phyloP scores from a whole-genome alignment of 2,797 vertebrate species.

The Microctenopoma stevenorrisi region DNA sequence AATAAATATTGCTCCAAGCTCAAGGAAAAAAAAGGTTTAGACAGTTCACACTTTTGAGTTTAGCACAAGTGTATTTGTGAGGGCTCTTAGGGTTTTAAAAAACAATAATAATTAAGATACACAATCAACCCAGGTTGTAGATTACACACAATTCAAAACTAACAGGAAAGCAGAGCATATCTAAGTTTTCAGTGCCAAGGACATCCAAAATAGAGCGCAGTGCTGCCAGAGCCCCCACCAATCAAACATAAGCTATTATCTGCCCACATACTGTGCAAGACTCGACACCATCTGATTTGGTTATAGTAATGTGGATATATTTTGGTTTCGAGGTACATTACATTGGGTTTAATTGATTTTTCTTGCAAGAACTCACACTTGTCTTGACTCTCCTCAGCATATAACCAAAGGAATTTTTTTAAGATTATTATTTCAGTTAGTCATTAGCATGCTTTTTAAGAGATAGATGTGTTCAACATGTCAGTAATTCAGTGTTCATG shows the following conservation, averaged over 20 bases:
- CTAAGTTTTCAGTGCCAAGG: slow-evolving; percentile 27
- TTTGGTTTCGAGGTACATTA: slow-evolving; percentile 7
- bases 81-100: no score
- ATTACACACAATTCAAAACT: background rate
- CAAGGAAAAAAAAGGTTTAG: background rate
- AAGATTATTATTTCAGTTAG: background rate
- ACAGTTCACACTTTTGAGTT: background rate
- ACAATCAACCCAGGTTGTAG: background rate
- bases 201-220: slow-evolving; percentile 29
- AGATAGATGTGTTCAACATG: background rate
- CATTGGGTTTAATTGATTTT: background rate
- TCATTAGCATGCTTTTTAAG: background rate
- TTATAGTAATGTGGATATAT: slow-evolving; percentile 5
- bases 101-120: background rate
- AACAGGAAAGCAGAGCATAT: slow-evolving; percentile 15
- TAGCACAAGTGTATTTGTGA: no score
- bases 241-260: slow-evolving; percentile 44
- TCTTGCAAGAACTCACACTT: background rate
- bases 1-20: slow-evolving; percentile 18
- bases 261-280: slow-evolving; percentile 29
- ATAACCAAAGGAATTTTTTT: background rate
- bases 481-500: background rate
- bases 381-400: background rate
- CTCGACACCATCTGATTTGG: slow-evolving; percentile 25
- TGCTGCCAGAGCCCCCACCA: slow-evolving; percentile 33